Percentiles rank a stretch among this genome's conserved stretches.
Conservation (phyloP, 2,113 vertebrate genomes). For the Ageneiosus marmoratus region DNA sequence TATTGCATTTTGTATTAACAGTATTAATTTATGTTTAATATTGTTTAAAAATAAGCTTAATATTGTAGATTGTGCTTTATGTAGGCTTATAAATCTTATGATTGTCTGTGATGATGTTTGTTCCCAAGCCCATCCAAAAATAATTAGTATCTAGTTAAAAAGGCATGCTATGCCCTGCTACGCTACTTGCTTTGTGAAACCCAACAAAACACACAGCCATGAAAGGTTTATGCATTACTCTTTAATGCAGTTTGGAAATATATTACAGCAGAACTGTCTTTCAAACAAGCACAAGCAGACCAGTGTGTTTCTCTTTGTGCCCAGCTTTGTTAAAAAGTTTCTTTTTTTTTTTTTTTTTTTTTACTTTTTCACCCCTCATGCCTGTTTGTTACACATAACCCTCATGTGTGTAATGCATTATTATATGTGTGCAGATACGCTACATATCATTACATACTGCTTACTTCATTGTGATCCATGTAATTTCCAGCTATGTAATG, state of each 20-base stretch:
- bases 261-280: conserved; percentile 58
- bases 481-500: conserved; percentile 21
- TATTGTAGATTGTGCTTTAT: neutral
- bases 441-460: conserved; percentile 36
- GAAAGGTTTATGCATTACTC: conserved; percentile 21
- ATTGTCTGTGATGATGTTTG: neutral
- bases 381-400: conserved; percentile 8
- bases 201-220: conserved; percentile 7
- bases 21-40: neutral
- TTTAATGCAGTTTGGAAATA: conserved; percentile 61
- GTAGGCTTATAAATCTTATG: neutral
- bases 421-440: conserved; percentile 7
- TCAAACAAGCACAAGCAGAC: conserved; percentile 54
- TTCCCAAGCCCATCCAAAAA: neutral
- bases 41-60: neutral
- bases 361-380: neutral
- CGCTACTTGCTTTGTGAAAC: neutral
- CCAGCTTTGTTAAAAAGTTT: conserved; percentile 35
- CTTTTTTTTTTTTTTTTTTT: conserved; percentile 10
- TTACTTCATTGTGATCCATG: conserved; percentile 27
- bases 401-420: conserved; percentile 22
- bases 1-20: neutral
- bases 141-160: neutral
- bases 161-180: neutral
- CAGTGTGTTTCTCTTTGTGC: conserved; percentile 63